These are phyloP conservation scores for Eciton burchellii DNA, from an alignment of 1,140 invertebrate genomes.

Conservation along the genomic window DNA sequence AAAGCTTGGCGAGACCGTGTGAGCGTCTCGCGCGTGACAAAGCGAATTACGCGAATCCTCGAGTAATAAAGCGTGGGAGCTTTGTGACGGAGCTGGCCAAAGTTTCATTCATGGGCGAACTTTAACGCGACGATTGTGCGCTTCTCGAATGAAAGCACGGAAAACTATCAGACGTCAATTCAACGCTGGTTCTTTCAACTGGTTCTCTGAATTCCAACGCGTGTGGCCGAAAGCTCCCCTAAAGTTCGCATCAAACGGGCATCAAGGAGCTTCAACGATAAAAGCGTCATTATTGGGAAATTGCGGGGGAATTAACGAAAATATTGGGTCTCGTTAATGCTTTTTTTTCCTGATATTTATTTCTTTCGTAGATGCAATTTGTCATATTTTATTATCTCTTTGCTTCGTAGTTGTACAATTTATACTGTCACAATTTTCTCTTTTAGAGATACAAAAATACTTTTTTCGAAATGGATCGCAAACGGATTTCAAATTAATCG, in stretches of 20 bases:
- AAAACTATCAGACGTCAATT: neutral
- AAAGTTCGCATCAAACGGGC: neutral
- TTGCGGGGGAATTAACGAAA: neutral
- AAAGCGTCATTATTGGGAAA: neutral
- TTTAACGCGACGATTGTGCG: neutral
- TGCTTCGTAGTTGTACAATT: neutral
- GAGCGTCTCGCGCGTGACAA: neutral
- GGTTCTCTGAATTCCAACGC: neutral
- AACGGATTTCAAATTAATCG: neutral
- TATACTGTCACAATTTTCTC: neutral
- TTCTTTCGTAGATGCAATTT: neutral
- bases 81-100: constrained; percentile 39
- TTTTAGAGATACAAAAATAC: neutral
- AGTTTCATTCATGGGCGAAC: constrained; percentile 66
- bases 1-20: neutral
- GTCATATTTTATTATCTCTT: neutral
- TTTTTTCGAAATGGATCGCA: neutral
- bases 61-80: constrained; percentile 53
- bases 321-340: neutral
- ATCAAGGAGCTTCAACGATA: neutral
- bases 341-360: neutral
- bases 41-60: constrained; percentile 17
- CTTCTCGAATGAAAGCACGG: constrained; percentile 1
- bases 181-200: neutral
- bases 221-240: neutral